Percentiles rank a stretch among this genome's conserved stretches.
phyloP scores from a whole-genome alignment of 2,797 vertebrate species.

The Loris lydekkerianus region DNA sequence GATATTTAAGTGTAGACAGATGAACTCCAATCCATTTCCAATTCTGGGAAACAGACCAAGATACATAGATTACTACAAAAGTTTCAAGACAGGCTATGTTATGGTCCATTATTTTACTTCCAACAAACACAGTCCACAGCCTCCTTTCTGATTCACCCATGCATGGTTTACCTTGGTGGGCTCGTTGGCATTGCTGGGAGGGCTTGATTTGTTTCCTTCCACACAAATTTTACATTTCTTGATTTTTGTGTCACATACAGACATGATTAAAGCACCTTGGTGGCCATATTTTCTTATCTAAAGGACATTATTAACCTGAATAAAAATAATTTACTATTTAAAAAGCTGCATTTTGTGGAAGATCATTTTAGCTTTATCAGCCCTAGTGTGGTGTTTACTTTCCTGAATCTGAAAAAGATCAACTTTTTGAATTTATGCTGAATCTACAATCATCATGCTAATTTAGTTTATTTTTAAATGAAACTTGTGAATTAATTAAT shows the following conservation, averaged over 20 bases:
- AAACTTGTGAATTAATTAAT: neutral
- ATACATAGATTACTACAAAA: too few species aligned
- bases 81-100: too few species aligned
- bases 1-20: neutral
- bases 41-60: neutral
- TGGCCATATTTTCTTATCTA: neutral
- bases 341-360: neutral
- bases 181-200: too few species aligned
- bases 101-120: too few species aligned
- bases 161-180: too few species aligned
- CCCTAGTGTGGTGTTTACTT: neutral
- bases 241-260: too few species aligned
- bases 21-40: neutral
- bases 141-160: too few species aligned
- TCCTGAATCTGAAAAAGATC: neutral
- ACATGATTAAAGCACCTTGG: neutral
- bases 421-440: neutral
- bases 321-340: neutral
- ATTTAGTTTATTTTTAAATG: constrained; percentile 54
- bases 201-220: too few species aligned
- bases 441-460: neutral
- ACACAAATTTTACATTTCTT: too few species aligned
- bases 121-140: too few species aligned
- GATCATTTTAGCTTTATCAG: neutral
- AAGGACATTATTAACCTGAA: neutral